Conservation (phyloP, 2,113 vertebrate species). For the Corydoras maculifer region DNA sequence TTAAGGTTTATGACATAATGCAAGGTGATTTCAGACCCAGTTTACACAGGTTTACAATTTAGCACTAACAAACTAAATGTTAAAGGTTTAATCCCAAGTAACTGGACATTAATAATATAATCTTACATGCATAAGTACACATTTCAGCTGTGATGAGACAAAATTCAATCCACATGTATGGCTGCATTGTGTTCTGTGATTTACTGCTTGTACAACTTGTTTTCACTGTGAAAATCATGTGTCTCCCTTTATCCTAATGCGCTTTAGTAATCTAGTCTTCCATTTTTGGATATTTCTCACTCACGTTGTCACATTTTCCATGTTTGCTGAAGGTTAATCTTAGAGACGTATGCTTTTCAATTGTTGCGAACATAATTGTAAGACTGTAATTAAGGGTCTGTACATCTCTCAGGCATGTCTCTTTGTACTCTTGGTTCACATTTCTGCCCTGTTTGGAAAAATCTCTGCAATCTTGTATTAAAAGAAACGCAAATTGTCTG, state of each 20-base stretch:
- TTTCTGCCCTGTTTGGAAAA: conserved; percentile 13
- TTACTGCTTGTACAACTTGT: conserved; percentile 3
- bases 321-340: conserved; percentile 4
- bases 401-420: background rate
- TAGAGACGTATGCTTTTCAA: background rate
- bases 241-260: conserved; percentile 28
- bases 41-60: too few species aligned
- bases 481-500: conserved; percentile 14
- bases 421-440: conserved; percentile 10
- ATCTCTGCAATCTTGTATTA: conserved; percentile 15
- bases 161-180: too few species aligned
- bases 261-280: conserved; percentile 42
- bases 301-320: background rate
- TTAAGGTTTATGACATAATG: too few species aligned
- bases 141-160: too few species aligned
- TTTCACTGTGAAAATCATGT: conserved; percentile 32
- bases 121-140: too few species aligned
- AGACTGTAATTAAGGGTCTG: conserved; percentile 2
- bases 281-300: conserved; percentile 19
- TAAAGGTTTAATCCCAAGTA: too few species aligned
- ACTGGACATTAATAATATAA: too few species aligned
- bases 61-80: too few species aligned
- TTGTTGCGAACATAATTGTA: background rate
- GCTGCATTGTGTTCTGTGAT: background rate
- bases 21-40: too few species aligned